Evolutionary conservation across 2,113 vertebrate genomes (phyloP), one percentile per base, ranked within the genome.

Genomic region (Alethe castanea): DNA sequence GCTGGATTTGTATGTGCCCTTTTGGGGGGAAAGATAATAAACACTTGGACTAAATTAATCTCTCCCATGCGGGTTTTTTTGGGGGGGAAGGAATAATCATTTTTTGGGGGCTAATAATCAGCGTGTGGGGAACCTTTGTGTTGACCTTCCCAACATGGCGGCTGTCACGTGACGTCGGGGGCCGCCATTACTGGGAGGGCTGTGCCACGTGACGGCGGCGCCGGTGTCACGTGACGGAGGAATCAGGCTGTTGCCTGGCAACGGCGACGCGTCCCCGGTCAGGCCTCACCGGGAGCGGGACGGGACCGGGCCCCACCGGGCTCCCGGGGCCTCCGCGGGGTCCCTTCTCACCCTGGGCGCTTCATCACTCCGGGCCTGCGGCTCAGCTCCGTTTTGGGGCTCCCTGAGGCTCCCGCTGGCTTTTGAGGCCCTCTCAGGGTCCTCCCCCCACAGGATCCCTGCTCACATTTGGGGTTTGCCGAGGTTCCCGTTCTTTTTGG

Each of bases 1-100:
- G 88, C 88, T 93, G 91, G 65, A 15, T 73, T 92, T 87, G 8
- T 65, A 80, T 82, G 91, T 31, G 40, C 92, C 93, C 97, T 88
- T 54, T 67, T 11, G 80, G 88, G 73, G 86, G 47, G 66, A 84
- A 64, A 54, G 73, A 94, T 86, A 98, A 97, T 98, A 98, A 98
- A 98, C 71, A 85, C 86, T 95, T 95, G 91, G 91, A 97, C 98
- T 97, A 97, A 98, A 91, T 19, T 7, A 2, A 14, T 4, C n/a
- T 69, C 40, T 20, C 33, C 29, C 4, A 3, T 1, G 16, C 1
- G 6, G 61, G 2, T 40, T 26, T 47, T 73, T 76, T 76, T 28
- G 1, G n/a, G 16, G 9, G 44, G 44, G 44, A 19, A 19, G 14
- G 23, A 1, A 8, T 12, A 42, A 14, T 2, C 0, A 0, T 24